Base-by-base conservation (phyloP, 2,888 invertebrate genomes). In the Thereva nobilitata region DNA sequence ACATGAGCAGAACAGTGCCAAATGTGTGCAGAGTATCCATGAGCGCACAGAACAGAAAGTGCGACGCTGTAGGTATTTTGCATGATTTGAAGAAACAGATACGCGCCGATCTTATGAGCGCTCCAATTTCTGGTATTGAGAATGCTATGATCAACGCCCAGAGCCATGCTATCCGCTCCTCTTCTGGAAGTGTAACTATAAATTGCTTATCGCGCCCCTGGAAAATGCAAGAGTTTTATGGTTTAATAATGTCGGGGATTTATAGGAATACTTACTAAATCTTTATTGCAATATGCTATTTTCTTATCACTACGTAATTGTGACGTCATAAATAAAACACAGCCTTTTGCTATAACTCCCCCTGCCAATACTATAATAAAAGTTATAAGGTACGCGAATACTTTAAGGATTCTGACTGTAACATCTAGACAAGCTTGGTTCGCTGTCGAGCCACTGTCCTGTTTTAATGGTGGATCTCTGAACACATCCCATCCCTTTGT, bases 401-500 rank as follows among this genome's bases (percentile, higher is more conserved):
- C 86, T 84, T 94, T 94, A 73, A 92, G 85, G 75, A 92, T 83
- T 80, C 92, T 91, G 61, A 93, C 90, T 41, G 92, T 91, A 76
- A 92, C 84, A 74, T 93, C 92, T 78, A 94, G 84, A 80, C 93
- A 94, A 80, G 88, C 88, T 82, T 93, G 92, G 78, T 89, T 91
- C 74, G 92, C 92, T 87, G 92, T 92, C 61, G 93, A 93, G 71
- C 93, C 92, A 73, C 91, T 91, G 82, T 93, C 92, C 82, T 89
- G 88, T 82, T 93, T 92, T 74, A 89, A 89, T 7, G 96, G 95
- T 73, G 95, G 90, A 81, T 94, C 91, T 77, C 95, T 85, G 84
- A 97, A 97, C 68, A 96, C 95, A 86, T 97, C 96, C 97, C 97
- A 97, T 87, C 91, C 92, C 89, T 93, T 93, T 74, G 92, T 92